These are phyloP conservation scores for Oreochromis mossambicus DNA, from an alignment of 2,797 vertebrate species.

Conservation along the genomic window DNA sequence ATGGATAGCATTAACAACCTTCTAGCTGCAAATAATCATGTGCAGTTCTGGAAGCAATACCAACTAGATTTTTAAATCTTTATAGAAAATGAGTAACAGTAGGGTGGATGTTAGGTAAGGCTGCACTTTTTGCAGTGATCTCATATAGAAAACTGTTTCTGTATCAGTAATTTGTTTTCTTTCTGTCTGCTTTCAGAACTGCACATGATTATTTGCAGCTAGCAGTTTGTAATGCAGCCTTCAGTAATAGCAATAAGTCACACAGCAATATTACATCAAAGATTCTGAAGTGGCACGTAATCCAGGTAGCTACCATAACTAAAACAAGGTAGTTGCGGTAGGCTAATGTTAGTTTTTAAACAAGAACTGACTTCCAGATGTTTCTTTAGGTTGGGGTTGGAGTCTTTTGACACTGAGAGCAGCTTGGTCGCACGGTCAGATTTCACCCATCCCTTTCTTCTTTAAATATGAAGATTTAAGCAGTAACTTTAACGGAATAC, in stretches of 20 bases:
- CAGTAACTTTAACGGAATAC: neutral
- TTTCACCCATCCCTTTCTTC: neutral
- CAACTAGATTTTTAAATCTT: neutral
- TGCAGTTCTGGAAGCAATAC: neutral
- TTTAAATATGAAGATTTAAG: neutral
- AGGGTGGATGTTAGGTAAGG: neutral
- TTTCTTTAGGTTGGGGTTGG: neutral
- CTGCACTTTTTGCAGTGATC: neutral
- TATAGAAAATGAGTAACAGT: neutral
- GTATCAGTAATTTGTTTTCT: neutral
- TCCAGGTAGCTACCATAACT: neutral
- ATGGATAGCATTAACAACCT: neutral
- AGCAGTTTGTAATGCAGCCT: neutral
- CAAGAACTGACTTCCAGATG: neutral
- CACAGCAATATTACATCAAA: neutral
- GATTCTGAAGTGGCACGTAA: neutral
- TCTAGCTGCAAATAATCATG: neutral
- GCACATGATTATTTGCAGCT: neutral
- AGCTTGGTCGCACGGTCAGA: neutral
- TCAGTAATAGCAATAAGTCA: neutral
- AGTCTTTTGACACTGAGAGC: neutral
- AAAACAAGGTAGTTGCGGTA: neutral
- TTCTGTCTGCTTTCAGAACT: neutral
- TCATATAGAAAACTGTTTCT: neutral
- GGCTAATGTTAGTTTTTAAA: neutral